A percentile compares a stretch with the other conserved stretches of the same genome.
Conservation (phyloP, 2,113 vertebrate genomes). For the Tricholaema leucomelas region DNA sequence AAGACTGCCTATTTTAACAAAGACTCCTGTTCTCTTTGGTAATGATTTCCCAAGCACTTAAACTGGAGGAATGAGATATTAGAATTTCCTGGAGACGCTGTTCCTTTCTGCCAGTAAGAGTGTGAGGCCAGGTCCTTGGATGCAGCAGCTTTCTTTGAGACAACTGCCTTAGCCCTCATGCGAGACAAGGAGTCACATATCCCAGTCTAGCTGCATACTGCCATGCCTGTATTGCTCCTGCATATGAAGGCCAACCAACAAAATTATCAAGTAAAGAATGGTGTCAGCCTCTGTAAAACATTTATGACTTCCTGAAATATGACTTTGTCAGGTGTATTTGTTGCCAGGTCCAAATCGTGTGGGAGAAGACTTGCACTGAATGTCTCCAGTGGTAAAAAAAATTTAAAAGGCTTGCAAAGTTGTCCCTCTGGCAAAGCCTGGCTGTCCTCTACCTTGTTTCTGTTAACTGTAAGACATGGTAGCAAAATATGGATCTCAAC, state of each 20-base stretch:
- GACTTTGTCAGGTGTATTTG: slow-evolving; percentile 9
- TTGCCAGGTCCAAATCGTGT: slow-evolving; percentile 21
- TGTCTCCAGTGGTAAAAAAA: not conserved
- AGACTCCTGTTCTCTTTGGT: not conserved
- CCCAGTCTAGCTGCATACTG: not conserved
- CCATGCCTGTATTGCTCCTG: slow-evolving; percentile 15
- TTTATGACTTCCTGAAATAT: slow-evolving; percentile 32
- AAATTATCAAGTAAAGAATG: not conserved
- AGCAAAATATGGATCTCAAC: not conserved
- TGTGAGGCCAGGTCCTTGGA: not conserved
- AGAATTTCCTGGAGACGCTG: not conserved
- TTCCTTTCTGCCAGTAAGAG: not conserved
- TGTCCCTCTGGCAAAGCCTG: too few species aligned
- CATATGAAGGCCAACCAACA: not conserved
- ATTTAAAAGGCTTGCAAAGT: too few species aligned
- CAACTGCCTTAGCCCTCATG: not conserved
- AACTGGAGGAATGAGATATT: not conserved
- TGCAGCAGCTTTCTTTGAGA: not conserved
- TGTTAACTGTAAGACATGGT: not conserved
- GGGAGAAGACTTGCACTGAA: not conserved
- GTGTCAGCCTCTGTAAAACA: slow-evolving; percentile 30
- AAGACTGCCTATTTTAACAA: not conserved
- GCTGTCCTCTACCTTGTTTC: too few species aligned
- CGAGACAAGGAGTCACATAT: slow-evolving; percentile 5
- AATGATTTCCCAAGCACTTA: not conserved